These are phyloP conservation scores for Proctacanthus coquilletti DNA, from an alignment of 1,140 invertebrate genomes.

Conservation along the genomic window DNA sequence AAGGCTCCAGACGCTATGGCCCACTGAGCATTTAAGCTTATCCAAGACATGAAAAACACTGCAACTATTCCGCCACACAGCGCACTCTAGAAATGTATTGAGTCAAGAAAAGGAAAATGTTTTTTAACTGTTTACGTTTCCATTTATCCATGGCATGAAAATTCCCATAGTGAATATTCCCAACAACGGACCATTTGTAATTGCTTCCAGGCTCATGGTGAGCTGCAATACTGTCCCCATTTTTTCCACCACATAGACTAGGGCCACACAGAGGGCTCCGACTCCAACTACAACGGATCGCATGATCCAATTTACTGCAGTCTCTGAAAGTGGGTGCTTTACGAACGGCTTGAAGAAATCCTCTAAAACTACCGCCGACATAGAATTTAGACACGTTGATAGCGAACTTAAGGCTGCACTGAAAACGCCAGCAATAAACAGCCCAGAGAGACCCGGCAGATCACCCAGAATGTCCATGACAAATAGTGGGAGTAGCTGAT, in stretches of 20 bases:
- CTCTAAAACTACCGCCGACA: constrained; percentile 61
- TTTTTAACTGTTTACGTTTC: constrained; percentile 30
- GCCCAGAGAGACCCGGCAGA: constrained; percentile 42
- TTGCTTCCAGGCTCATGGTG: constrained; percentile 39
- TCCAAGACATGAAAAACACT: constrained; percentile 56
- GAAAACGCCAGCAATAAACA: constrained; percentile 54
- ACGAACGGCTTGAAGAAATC: constrained; percentile 39
- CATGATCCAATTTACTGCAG: constrained; percentile 36
- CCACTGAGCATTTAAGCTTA: constrained; percentile 63
- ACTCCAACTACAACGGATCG: constrained; percentile 38
- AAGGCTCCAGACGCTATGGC: constrained; percentile 45
- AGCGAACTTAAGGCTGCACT: constrained; percentile 55
- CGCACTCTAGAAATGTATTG: constrained; percentile 43
- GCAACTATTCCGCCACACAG: constrained; percentile 49
- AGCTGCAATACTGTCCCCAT: constrained; percentile 33
- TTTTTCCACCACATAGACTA: constrained; percentile 41
- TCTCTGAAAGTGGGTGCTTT: constrained; percentile 31
- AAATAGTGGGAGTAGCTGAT: constrained; percentile 40
- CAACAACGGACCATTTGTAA: constrained; percentile 55
- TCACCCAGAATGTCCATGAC: constrained; percentile 48
- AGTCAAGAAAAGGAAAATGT: background rate
- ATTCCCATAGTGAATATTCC: constrained; percentile 60
- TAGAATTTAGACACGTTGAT: constrained; percentile 63
- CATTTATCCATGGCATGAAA: constrained; percentile 52
- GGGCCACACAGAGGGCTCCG: constrained; percentile 33